Conservation (phyloP, 2,797 vertebrate genomes). For the Botia almorhae region DNA sequence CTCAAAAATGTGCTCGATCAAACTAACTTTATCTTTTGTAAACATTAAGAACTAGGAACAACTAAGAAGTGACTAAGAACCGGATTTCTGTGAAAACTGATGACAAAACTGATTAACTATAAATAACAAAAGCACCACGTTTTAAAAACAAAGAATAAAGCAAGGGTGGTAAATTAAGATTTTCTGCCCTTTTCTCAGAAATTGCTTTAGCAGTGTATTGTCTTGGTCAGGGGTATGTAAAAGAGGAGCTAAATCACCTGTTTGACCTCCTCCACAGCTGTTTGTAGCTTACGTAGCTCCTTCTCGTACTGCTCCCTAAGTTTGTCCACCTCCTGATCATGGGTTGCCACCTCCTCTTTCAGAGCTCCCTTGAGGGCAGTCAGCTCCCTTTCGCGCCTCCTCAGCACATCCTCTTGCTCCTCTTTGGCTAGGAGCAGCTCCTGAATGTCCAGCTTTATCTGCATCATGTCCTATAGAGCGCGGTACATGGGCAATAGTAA, state of each 20-base stretch:
- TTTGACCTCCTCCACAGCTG: conserved; percentile 82
- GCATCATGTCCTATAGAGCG: conserved; percentile 84
- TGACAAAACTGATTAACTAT: conserved; percentile 40
- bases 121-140: neutral
- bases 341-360: conserved; percentile 94
- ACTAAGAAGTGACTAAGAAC: conserved; percentile 6
- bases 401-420: conserved; percentile 91
- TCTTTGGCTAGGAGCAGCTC: conserved; percentile 87
- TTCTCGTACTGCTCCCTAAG: conserved; percentile 89
- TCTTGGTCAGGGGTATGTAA: neutral
- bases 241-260: conserved; percentile 76
- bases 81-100: conserved; percentile 56
- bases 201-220: neutral
- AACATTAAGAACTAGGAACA: neutral
- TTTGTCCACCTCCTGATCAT: conserved; percentile 93
- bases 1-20: neutral
- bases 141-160: no score
- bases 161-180: neutral
- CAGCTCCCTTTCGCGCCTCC: conserved; percentile 90
- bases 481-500: neutral
- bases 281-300: conserved; percentile 82
- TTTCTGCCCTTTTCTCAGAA: neutral
- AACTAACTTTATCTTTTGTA: neutral
- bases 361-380: conserved; percentile 93
- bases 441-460: conserved; percentile 87